Conservation (phyloP, 53 echinoderm and acorn worm genomes). For the Echinometra lucunter region DNA sequence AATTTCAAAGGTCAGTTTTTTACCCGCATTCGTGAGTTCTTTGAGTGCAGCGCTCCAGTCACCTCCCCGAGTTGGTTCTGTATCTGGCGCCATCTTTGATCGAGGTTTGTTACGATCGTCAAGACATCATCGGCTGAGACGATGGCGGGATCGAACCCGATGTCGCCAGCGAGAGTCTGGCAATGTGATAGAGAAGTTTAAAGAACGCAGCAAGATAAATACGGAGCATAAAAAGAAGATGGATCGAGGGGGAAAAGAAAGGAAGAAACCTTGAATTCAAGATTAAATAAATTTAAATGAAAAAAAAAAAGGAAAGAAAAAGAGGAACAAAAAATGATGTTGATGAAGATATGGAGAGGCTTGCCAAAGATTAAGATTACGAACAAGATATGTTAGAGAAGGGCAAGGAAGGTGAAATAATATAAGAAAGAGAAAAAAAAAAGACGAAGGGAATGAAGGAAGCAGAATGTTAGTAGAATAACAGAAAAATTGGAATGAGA, state of each 20-base stretch:
- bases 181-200: not conserved
- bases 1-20: not conserved
- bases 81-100: constrained; percentile 37
- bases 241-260: too few relatives aligned
- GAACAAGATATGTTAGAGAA: too few relatives aligned
- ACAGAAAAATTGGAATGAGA: not conserved
- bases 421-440: not conserved
- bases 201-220: not conserved
- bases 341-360: too few relatives aligned
- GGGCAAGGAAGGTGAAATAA: too few relatives aligned
- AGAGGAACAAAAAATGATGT: not conserved
- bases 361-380: too few relatives aligned
- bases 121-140: not conserved
- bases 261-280: too few relatives aligned
- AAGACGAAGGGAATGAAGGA: not conserved
- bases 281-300: not conserved
- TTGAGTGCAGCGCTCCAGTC: not conserved
- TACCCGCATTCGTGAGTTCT: not conserved
- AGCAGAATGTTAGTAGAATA: not conserved
- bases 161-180: constrained; percentile 27
- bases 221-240: not conserved
- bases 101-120: constrained; percentile 10
- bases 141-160: not conserved
- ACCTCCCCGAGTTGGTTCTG: not conserved
- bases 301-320: not conserved